These are phyloP conservation scores for Platynereis dumerilii DNA, from an alignment of 2,888 invertebrate genomes.

Conservation along the genomic window DNA sequence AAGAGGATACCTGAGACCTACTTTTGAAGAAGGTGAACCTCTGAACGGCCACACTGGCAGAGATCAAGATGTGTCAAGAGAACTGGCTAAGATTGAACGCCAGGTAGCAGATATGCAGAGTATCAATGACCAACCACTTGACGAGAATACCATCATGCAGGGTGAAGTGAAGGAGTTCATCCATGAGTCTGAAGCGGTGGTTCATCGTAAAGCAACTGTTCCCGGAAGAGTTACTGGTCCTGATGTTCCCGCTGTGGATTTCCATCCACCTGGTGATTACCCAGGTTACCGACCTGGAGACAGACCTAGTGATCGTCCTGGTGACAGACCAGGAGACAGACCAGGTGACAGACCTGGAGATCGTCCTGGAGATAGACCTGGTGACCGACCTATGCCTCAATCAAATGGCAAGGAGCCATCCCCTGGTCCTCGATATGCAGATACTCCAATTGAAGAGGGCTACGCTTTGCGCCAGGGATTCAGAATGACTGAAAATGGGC, in stretches of 20 bases:
- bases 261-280: no score
- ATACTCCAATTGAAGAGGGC: background rate
- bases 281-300: no score
- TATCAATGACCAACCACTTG: background rate
- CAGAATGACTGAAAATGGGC: constrained; percentile 22
- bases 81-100: background rate
- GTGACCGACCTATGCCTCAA: background rate
- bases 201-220: no score
- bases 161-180: no score
- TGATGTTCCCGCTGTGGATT: no score
- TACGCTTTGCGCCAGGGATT: constrained; percentile 21
- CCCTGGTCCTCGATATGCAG: background rate
- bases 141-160: background rate
- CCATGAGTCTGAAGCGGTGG: no score
- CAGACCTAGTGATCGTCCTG: no score
- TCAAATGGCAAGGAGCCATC: constrained; percentile 3
- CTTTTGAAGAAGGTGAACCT: constrained; percentile 12
- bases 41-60: background rate
- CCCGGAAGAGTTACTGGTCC: no score
- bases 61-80: background rate
- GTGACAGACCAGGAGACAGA: no score
- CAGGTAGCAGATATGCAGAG: background rate
- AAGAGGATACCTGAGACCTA: constrained; percentile 22
- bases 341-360: no score
- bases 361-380: background rate